Base-by-base conservation (phyloP, 2,888 invertebrate genomes). In the Caenorhabditis parvicauda region DNA sequence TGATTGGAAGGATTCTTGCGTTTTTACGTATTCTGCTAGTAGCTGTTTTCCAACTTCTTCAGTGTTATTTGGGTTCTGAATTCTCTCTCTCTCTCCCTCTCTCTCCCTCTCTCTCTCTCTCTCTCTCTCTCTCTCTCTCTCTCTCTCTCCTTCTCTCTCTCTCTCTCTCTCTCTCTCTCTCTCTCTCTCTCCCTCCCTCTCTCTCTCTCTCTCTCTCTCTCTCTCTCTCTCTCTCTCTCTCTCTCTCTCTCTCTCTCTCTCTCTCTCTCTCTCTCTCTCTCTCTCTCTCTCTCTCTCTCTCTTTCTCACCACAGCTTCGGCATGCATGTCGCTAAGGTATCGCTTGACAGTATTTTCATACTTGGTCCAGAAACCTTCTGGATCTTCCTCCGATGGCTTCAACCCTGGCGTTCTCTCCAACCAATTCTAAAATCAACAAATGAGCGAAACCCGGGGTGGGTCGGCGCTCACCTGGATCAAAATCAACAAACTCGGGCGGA, bases 351-450 rank as follows among this genome's bases (percentile, higher is more conserved):
- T 82, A 29, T 67, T 83, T 73, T 88, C 87, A 83, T 92, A 96
- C 78, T 92, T 91, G 28, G 88, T 88, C 94, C 94, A 95, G 84
- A 96, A 96, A 82, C 92, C 88, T 80, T 93, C 94, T 6, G 57
- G 50, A 17, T 60, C 54, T 22, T 59, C 55, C 2, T 54, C 55
- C 21, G 59, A 58, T 14, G 54, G 43, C 80, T 90, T 90, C 22
- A 95, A 85, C 0, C 95, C 95, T 0, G 96, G 96, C 0, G 94
- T 95, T 42, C 95, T 86, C 75, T 92, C 92, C 62, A 96, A 83
- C 74, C 74, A 74, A 41, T 62, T 71, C 62, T 75, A 28, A 38
- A 60, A 39, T 22, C 5, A 12, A n/a, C 3, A 4, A 32, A 41
- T 22, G 19, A 54, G n/a, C 32, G 2, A 17, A 32, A 29, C 14